Evolutionary conservation across 2,113 vertebrate genomes (phyloP).

Genomic region (Thinocorus orbignyianus): DNA sequence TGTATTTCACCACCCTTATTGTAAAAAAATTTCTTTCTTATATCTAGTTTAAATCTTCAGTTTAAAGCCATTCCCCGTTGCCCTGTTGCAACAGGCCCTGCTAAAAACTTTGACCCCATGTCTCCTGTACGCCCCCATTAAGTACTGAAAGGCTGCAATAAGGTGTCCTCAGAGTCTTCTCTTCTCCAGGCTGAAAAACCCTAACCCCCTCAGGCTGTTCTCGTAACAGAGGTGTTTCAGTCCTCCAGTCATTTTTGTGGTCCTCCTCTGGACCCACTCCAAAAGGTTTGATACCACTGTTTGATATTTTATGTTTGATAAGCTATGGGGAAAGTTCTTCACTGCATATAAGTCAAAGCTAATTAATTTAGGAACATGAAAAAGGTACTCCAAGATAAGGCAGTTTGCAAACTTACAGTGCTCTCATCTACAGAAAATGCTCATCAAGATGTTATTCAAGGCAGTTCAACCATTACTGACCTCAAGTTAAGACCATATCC

Average conservation of each 20-base stretch:
- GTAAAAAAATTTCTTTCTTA: not conserved
- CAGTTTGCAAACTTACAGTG: not conserved
- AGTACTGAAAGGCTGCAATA: not conserved
- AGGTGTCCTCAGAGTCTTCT: not conserved
- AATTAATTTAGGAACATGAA: not conserved
- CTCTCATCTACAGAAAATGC: not conserved
- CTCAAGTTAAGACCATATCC: not conserved
- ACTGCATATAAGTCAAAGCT: not conserved
- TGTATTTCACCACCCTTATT: not conserved
- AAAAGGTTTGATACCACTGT: not conserved
- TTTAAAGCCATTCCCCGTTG: not conserved
- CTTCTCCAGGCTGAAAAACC: not conserved
- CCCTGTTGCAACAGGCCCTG: not conserved
- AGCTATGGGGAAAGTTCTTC: not conserved
- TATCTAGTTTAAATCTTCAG: not conserved
- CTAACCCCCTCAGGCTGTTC: not conserved
- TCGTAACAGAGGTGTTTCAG: not conserved
- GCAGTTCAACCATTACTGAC: not conserved
- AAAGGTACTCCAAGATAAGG: not conserved
- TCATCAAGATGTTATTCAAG: not conserved
- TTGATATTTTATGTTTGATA: not conserved
- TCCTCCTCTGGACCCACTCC: not conserved
- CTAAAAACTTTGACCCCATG: not conserved
- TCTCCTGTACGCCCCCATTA: not conserved
- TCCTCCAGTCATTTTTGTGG: not conserved